Conservation (phyloP, 2,113 vertebrate genomes). For the Ictalurus punctatus region DNA sequence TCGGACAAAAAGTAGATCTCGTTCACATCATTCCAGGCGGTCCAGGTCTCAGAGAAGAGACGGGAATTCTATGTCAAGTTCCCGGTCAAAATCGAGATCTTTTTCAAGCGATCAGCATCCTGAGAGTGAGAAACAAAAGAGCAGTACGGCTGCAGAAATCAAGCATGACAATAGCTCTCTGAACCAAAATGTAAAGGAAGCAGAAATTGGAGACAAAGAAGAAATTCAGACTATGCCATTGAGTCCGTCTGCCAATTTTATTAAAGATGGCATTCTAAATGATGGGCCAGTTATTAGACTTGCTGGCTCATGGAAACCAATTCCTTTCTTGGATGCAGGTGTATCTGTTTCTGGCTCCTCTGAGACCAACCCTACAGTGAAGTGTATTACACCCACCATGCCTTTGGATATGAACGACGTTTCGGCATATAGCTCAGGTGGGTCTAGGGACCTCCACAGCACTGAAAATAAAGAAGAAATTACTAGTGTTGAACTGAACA, state of each 20-base stretch:
- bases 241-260: not conserved
- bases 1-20: slow-evolving; percentile 47
- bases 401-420: slow-evolving; percentile 31
- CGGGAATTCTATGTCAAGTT: slow-evolving; percentile 43
- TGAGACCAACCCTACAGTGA: slow-evolving; percentile 21
- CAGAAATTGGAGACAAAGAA: slow-evolving; percentile 25
- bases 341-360: not conserved
- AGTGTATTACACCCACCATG: slow-evolving; percentile 43
- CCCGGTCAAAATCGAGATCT: slow-evolving; percentile 48
- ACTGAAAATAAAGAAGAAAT: slow-evolving; percentile 29
- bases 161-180: not conserved
- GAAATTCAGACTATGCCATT: not conserved
- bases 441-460: not conserved
- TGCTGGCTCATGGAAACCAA: slow-evolving; percentile 55
- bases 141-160: not conserved
- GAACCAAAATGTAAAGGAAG: slow-evolving; percentile 8
- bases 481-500: not conserved
- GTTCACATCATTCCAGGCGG: slow-evolving; percentile 37
- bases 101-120: slow-evolving; percentile 9
- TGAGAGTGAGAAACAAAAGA: not conserved
- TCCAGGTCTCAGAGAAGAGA: slow-evolving; percentile 30
- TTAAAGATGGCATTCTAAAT: not conserved
- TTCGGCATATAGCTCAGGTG: not conserved
- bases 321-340: slow-evolving; percentile 51
- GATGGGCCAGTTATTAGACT: not conserved